Conservation (phyloP, 2,113 vertebrate genomes). For the Anguilla rostrata region DNA sequence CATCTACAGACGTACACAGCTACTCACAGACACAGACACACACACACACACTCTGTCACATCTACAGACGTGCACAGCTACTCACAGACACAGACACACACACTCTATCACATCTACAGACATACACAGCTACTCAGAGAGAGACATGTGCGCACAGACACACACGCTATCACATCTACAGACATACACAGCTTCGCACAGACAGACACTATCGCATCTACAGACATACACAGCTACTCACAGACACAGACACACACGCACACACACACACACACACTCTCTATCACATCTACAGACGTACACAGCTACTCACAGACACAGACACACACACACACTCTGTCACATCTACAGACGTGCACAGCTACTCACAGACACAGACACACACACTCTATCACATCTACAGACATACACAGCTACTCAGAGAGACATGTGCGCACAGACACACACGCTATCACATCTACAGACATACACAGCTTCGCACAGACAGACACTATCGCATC, state of each 20-base stretch:
- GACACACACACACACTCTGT: neutral
- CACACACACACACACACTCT: neutral
- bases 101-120: neutral
- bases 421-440: too few species aligned
- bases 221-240: neutral
- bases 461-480: neutral
- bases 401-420: neutral
- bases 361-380: neutral
- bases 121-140: neutral
- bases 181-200: neutral
- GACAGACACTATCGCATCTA: neutral
- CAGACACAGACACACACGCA: neutral
- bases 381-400: neutral
- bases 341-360: neutral
- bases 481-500: neutral
- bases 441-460: neutral
- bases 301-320: neutral
- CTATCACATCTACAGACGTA: neutral
- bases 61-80: too few species aligned
- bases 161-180: neutral
- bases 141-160: too few species aligned
- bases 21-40: neutral
- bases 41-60: too few species aligned
- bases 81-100: too few species aligned
- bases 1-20: neutral